Base-by-base conservation (phyloP, 1,140 invertebrate genomes). In the Drosophila grimshawi region DNA sequence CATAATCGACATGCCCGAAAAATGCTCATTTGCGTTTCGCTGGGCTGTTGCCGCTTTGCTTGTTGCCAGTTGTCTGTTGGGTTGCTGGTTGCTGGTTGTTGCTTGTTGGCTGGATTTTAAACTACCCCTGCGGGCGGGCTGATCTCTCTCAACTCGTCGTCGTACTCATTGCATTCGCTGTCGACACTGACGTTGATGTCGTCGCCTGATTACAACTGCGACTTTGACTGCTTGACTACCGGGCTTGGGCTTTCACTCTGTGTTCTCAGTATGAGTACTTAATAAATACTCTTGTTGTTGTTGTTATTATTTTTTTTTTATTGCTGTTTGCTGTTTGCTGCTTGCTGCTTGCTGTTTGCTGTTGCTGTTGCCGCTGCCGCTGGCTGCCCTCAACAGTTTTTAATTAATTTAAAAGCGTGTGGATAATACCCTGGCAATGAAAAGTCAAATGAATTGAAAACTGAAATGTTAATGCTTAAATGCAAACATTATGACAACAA, bases 351-450 rank as follows among this genome's bases (percentile, higher is more conserved):
- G 56, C 45, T 62, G 19, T 29, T 57, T 19, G 19, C 19, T 19
- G 29, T 6, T 35, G 11, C 30, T 61, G 29, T 35, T 61, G 71
- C 41, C 4, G 35, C 39, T 59, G 55, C 51, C 43, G 66, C 45
- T 59, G 66, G 72, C 59, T 49, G 59, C 46, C 46, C 52, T 59
- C 59, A 76, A 68, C 62, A 77, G 85, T 69, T 83, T 88, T 88
- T 88, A 88, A 88, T 88, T 88, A 88, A 88, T 88, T 89, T 88
- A 88, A 88, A 89, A 88, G 85, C 85, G 85, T 88, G 85, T 88
- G 85, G 85, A 88, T 88, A 88, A 88, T 89, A 85, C 83, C 80
- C 69, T 78, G 80, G 80, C 80, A 83, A 88, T 88, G 85, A 88
- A 88, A 88, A 88, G 83, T 88, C 83, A 88, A 88, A 88, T 88